A percentile compares a stretch with the other conserved stretches of the same genome.
These are phyloP conservation scores for Tamias sibiricus DNA, from an alignment of 2,113 vertebrate species.

Conservation along the genomic window DNA sequence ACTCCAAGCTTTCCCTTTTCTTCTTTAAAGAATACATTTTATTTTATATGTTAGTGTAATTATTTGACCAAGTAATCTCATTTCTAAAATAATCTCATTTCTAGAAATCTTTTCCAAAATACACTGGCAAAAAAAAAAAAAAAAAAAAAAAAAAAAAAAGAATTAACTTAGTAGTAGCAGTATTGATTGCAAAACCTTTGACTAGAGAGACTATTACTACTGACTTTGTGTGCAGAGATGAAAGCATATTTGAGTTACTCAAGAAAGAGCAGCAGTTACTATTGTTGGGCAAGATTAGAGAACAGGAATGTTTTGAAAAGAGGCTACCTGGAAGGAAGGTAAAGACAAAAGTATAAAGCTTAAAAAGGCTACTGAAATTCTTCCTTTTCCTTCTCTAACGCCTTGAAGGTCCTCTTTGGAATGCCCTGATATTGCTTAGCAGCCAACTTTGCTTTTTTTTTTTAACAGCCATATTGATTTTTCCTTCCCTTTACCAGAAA, in stretches of 20 bases:
- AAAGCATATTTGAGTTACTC: neutral
- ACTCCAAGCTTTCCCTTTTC: neutral
- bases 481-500: neutral
- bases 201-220: neutral
- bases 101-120: neutral
- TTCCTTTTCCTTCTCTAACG: neutral
- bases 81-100: neutral
- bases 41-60: neutral
- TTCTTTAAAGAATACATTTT: neutral
- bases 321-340: neutral
- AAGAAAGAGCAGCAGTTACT: neutral
- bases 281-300: neutral
- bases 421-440: neutral
- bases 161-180: neutral
- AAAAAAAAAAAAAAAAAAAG: no score
- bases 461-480: constrained; percentile 41
- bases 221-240: neutral
- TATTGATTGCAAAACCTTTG: neutral
- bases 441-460: neutral
- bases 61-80: neutral
- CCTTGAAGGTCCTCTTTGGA: neutral
- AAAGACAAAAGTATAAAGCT: neutral
- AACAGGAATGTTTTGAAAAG: neutral
- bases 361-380: neutral
- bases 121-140: neutral